Base-by-base conservation (phyloP, 2,888 invertebrate species). In the Sialis lutaria region DNA sequence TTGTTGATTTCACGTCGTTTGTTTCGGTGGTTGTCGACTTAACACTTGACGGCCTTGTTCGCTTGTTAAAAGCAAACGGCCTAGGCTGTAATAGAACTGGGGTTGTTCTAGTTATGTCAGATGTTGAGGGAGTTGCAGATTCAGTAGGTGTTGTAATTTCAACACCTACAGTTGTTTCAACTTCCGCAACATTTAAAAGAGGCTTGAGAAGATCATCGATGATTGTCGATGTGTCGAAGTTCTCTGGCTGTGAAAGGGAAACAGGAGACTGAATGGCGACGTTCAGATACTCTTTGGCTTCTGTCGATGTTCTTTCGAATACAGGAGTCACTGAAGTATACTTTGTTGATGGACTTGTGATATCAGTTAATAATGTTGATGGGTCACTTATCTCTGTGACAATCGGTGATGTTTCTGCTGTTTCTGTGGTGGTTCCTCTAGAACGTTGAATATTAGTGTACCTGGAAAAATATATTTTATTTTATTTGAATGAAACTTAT, bases 371-470 rank as follows among this genome's bases (percentile, higher is more conserved):
- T 9, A 9, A n/a, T 22, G 22, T 41, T 13, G 22, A 13, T 13
- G 41, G 41, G 9, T 41, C 41, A 22, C n/a, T 13, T 12, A 22
- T 22, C 6, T 45, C 22, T 40, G 34, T 34, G 4, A 40, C 42
- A 31, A 41, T 46, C 12, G 50, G 22, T 5, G 42, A 40, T 35
- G 46, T 48, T 8, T 40, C 45, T 33, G 48, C 48, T 6, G 42
- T n/a, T 10, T 44, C 34, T 48, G 42, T 45, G 6, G 56, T 52
- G 50, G 58, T 58, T 44, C 53, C 61, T 13, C 62, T 59, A 12
- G 60, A 55, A 31, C 65, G 56, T 47, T 64, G 62, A 45, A 63
- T 53, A 41, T 58, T 59, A 50, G 63, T 63, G 50, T 64, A 64
- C 48, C 64, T 64, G 4, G 4, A 22, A 22, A 22, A 22, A 22